These are phyloP conservation scores for Halichoeres trimaculatus DNA, from an alignment of 2,113 vertebrate species.

Conservation along the genomic window DNA sequence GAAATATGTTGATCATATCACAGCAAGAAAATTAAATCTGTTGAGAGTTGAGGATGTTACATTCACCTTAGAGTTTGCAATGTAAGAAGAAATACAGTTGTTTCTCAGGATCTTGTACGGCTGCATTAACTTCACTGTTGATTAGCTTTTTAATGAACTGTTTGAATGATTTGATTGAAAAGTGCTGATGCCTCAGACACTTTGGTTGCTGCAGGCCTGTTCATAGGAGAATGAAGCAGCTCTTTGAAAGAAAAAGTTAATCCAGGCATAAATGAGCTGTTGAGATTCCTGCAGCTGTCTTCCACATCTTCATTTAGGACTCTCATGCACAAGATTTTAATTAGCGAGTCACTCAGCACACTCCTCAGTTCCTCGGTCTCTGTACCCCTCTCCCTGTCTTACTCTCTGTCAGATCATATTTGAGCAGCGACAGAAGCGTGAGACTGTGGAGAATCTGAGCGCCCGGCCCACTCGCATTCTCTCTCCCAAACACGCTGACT, in stretches of 20 bases:
- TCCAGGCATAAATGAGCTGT: neutral
- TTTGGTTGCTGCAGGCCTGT: neutral
- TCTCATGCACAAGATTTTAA: conserved; percentile 26
- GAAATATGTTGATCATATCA: neutral
- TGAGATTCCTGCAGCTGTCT: conserved; percentile 8
- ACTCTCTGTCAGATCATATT: conserved; percentile 50
- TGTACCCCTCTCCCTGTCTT: neutral
- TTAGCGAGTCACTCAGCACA: conserved; percentile 24
- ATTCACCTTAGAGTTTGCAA: neutral
- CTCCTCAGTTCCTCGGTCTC: neutral
- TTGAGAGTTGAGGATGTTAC: neutral
- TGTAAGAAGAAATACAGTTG: neutral
- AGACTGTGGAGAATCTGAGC: conserved; percentile 39
- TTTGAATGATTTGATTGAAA: no score
- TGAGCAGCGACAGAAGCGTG: conserved; percentile 17
- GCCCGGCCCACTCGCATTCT: neutral
- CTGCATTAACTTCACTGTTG: neutral
- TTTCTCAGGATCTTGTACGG: no score
- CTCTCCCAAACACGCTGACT: conserved; percentile 19
- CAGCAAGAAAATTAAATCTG: neutral
- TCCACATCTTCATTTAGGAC: conserved; percentile 39
- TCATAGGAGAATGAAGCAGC: neutral
- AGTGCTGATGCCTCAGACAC: no score
- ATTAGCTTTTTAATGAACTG: neutral
- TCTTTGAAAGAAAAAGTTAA: neutral